Base-by-base conservation (phyloP, 2,797 vertebrate genomes). In the Scolopax bukidnonensis region DNA sequence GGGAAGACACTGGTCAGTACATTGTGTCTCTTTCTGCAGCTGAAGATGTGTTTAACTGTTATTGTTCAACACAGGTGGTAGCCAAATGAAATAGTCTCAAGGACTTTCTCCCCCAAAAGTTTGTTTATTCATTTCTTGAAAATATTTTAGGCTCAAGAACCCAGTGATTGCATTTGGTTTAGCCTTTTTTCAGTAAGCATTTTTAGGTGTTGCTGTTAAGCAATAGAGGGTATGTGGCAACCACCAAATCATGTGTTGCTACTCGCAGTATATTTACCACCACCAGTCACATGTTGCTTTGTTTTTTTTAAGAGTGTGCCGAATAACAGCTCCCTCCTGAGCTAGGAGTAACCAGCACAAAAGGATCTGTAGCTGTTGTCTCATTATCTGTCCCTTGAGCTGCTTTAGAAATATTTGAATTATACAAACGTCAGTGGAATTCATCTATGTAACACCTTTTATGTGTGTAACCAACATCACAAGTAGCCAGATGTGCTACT, bases 211-310 rank as follows among this genome's bases (percentile, higher is more conserved):
- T 45, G 32, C 70, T 70, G 70, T 83, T 48, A 59, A 69, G 95
- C 93, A 95, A 89, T 3, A 41, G 56, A 25, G 33, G 75, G 6
- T 43, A 71, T 74, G 87, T 74, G 87, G 94, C 93, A 93, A 92
- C 1, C 6, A 19, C 59, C 1, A 24, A 59, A 40, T 84, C 94
- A 92, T 25, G 87, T 89, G 93, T 41, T 23, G 84, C 77, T 76
- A 2, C 86, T 21, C 1, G 28, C 67, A 57, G 87, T 81, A 89
- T 76, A 93, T 90, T 90, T 92, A 89, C 83, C 82, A 56, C 51
- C 1, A 28, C 19, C 19, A 16, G 73, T 92, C 93, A 95, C 93
- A 11, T 93, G 92, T 38, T 45, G 47, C 73, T 85, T 61, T 87
- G 95, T 60, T 53, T 78, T 74, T 69, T 48, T 54, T 45, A 56